phyloP scores from a whole-genome alignment of 2,113 vertebrate species.

The Ifrita kowaldi region DNA sequence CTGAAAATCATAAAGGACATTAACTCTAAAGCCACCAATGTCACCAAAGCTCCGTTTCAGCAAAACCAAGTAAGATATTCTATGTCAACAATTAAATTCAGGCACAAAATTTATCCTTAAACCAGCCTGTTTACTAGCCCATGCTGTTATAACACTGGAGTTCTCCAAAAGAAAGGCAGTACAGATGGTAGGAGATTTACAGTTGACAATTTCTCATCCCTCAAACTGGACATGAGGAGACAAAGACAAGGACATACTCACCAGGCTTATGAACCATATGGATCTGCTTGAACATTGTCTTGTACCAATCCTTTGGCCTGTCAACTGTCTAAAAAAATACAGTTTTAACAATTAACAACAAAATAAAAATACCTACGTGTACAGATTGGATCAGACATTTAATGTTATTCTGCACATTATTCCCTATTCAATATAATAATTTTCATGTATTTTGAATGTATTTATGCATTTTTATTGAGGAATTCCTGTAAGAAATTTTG shows the following conservation, averaged over 20 bases:
- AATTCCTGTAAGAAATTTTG: neutral
- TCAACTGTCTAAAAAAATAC: constrained; percentile 87
- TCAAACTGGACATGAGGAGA: neutral
- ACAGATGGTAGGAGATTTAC: neutral
- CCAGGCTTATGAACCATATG: constrained; percentile 98
- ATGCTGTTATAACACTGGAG: neutral
- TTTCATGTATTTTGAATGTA: neutral
- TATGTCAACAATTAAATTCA: neutral
- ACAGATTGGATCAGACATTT: neutral
- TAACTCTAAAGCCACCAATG: neutral
- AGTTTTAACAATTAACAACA: constrained; percentile 24
- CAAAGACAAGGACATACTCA: constrained; percentile 41
- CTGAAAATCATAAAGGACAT: neutral
- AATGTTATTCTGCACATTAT: neutral
- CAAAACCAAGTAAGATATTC: neutral
- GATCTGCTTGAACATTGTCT: constrained; percentile 99
- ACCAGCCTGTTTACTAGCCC: neutral
- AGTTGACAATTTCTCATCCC: neutral
- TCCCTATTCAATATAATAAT: neutral
- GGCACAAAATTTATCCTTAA: neutral
- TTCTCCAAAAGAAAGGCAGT: neutral
- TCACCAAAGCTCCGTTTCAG: neutral
- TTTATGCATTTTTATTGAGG: neutral
- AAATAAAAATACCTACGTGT: neutral
- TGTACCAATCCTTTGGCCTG: constrained; percentile 98